Conservation (phyloP, 2,888 invertebrate species). For the Gisinianus flammeolus region DNA sequence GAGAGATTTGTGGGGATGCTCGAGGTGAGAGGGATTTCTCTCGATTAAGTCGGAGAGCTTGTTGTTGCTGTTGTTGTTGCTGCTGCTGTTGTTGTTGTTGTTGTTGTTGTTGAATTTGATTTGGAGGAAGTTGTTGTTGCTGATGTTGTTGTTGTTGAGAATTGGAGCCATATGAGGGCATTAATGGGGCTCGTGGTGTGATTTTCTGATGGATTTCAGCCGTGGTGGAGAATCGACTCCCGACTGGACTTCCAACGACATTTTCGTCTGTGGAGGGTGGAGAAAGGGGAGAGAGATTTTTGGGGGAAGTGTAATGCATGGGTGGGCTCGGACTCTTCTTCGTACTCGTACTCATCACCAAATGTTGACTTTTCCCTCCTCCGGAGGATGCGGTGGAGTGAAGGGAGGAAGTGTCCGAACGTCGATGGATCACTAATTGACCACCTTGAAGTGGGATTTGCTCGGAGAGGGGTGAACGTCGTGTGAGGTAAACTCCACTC, state of each 20-base stretch:
- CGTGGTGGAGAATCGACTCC: constrained; percentile 38
- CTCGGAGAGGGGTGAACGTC: constrained; percentile 54
- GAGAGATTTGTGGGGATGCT: constrained; percentile 51
- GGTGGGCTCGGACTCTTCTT: constrained; percentile 58
- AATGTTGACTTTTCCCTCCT: constrained; percentile 48
- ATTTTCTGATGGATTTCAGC: constrained; percentile 38
- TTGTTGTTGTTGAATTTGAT: neutral
- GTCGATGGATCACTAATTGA: constrained; percentile 52
- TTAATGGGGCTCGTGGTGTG: neutral
- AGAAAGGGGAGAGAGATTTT: constrained; percentile 49
- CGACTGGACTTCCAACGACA: constrained; percentile 40
- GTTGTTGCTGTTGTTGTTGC: neutral
- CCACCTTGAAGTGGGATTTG: constrained; percentile 55
- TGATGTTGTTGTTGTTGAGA: neutral
- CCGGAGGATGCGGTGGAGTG: constrained; percentile 13
- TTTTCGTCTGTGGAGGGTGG: constrained; percentile 54
- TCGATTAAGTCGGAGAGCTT: constrained; percentile 3
- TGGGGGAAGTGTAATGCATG: constrained; percentile 51
- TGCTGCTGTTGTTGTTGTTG: neutral
- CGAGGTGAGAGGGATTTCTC: constrained; percentile 46
- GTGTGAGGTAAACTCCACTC: constrained; percentile 53
- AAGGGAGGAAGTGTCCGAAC: constrained; percentile 37
- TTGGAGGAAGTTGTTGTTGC: neutral
- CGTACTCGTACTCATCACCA: constrained; percentile 45
- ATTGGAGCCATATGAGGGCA: neutral